These are phyloP conservation scores for Pteria penguin DNA, from an alignment of 2,888 invertebrate species.

Conservation along the genomic window DNA sequence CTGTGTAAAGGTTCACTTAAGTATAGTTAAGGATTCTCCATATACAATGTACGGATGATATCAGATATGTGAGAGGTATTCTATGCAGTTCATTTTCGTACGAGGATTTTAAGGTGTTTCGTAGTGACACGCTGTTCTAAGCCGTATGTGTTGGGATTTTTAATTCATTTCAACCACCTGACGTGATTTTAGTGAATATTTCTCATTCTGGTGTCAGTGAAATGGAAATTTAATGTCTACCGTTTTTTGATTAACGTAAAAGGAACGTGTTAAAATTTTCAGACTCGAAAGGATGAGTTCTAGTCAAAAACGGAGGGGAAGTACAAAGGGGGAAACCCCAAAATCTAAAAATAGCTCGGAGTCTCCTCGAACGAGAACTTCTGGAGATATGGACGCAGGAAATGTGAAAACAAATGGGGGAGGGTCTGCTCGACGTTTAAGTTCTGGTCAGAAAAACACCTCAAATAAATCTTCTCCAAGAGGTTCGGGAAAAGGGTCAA, in stretches of 20 bases:
- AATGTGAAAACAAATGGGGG: background rate
- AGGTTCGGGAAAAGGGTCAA: background rate
- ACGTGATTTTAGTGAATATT: no score
- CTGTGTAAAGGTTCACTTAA: no score
- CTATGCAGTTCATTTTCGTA: no score
- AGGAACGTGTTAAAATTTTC: background rate
- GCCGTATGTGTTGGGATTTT: no score
- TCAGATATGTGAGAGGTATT: no score
- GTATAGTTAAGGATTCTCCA: no score
- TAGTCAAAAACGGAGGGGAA: background rate
- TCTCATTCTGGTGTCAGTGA: no score
- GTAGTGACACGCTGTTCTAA: no score
- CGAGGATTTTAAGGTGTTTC: no score
- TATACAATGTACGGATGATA: no score
- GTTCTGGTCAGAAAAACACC: background rate
- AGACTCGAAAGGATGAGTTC: slow-evolving; percentile 1
- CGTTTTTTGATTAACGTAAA: background rate
- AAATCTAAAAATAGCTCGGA: slow-evolving; percentile 3
- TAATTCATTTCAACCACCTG: no score
- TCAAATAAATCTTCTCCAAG: background rate
- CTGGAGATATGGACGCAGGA: background rate
- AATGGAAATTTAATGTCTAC: no score
- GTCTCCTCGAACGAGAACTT: background rate
- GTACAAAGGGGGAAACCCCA: slow-evolving; percentile 1
- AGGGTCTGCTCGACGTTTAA: background rate